phyloP scores from a whole-genome alignment of 2,888 invertebrate species.

The Tanaodytes sp. region DNA sequence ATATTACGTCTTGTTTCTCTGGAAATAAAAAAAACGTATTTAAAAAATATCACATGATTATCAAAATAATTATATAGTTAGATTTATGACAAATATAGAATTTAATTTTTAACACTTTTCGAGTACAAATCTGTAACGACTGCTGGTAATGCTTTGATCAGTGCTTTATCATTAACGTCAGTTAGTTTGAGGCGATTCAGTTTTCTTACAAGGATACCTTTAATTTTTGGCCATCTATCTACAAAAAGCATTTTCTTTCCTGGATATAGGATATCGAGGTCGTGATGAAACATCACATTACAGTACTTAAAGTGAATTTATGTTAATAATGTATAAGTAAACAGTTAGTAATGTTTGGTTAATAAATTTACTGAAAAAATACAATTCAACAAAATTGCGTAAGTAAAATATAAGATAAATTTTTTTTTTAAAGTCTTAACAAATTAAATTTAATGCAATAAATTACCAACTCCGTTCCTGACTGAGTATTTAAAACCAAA shows the following conservation, averaged over 20 bases:
- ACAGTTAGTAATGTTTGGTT: too few relatives aligned
- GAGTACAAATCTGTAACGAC: background rate
- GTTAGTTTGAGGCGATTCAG: background rate
- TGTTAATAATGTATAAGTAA: too few relatives aligned
- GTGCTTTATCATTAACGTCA: background rate
- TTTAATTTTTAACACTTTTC: background rate
- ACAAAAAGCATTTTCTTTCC: conserved; percentile 1
- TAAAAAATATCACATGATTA: too few relatives aligned
- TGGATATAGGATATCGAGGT: background rate
- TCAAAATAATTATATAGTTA: too few relatives aligned
- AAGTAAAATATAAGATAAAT: too few relatives aligned
- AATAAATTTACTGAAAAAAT: too few relatives aligned
- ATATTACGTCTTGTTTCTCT: too few relatives aligned
- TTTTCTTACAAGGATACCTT: background rate
- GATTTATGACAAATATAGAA: background rate
- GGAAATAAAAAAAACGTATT: too few relatives aligned
- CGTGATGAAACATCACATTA: background rate
- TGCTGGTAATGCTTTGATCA: conserved; percentile 3
- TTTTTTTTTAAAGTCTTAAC: too few relatives aligned
- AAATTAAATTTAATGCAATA: too few relatives aligned
- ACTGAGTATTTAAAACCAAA: conserved; percentile 1
- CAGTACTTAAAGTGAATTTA: background rate
- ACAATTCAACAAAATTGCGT: too few relatives aligned
- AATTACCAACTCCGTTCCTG: conserved; percentile 5
- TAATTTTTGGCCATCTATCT: conserved; percentile 3